Evolutionary conservation across 2,797 vertebrate species (phyloP).

Genomic region (Meda fulgida): DNA sequence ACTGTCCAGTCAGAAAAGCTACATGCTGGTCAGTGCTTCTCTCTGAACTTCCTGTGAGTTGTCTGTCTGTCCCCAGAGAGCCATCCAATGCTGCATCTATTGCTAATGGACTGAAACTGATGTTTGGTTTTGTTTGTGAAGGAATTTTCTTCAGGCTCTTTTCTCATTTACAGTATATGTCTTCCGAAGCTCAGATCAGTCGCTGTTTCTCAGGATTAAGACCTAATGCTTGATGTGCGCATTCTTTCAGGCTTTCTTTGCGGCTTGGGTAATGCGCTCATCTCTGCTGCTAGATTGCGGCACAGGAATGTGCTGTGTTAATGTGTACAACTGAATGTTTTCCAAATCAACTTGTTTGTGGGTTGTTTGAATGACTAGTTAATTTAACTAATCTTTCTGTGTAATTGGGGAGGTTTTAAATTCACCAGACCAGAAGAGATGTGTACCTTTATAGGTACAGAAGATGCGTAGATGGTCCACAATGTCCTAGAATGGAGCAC

Average conservation of each 20-base stretch:
- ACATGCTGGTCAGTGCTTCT: slow-evolving; percentile 15
- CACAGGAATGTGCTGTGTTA: slow-evolving; percentile 49
- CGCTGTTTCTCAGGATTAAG: slow-evolving; percentile 38
- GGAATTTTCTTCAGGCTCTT: slow-evolving; percentile 4
- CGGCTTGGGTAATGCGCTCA: slow-evolving; percentile 9
- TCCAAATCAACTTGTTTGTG: not conserved
- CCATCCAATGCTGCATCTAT: slow-evolving; percentile 6
- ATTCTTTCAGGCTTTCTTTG: slow-evolving; percentile 35
- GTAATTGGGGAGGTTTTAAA: not conserved
- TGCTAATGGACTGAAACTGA: slow-evolving; percentile 25
- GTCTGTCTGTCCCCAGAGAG: slow-evolving; percentile 5
- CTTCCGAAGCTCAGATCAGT: slow-evolving; percentile 13
- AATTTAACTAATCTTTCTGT: not conserved
- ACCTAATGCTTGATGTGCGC: not conserved
- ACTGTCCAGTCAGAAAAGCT: slow-evolving; percentile 30
- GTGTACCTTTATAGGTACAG: not conserved
- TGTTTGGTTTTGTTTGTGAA: slow-evolving; percentile 10
- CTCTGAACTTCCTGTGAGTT: slow-evolving; percentile 22
- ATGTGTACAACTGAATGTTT: not conserved
- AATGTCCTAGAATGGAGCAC: not conserved
- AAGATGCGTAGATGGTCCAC: not conserved
- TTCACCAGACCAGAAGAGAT: not conserved
- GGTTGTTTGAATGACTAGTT: not conserved
- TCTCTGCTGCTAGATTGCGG: slow-evolving; percentile 24
- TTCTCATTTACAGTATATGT: not conserved